These are phyloP conservation scores for Apantesis nais DNA, from an alignment of 2,888 invertebrate genomes.

Conservation along the genomic window DNA sequence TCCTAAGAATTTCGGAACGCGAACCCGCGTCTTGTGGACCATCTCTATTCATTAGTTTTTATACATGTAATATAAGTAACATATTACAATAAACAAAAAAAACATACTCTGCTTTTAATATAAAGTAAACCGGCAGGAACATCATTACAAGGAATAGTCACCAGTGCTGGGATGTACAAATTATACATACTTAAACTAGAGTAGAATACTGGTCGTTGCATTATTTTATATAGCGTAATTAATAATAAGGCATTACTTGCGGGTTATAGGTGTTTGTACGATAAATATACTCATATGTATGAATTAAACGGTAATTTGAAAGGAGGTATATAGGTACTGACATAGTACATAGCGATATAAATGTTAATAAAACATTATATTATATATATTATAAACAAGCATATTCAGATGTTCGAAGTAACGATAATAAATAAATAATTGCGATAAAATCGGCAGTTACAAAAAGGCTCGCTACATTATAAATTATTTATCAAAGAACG, in stretches of 20 bases:
- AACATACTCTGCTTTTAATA: background rate
- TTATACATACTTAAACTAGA: slow-evolving; percentile 38
- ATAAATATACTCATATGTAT: background rate
- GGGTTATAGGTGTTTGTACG: slow-evolving; percentile 26
- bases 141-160: background rate
- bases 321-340: background rate
- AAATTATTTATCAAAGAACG: slow-evolving; percentile 24
- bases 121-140: background rate
- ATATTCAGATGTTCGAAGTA: background rate
- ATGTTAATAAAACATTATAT: background rate
- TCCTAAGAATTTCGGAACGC: background rate
- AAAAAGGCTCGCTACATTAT: slow-evolving; percentile 24
- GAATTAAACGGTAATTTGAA: slow-evolving; percentile 15
- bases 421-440: slow-evolving; percentile 3
- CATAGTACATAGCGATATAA: slow-evolving; percentile 7
- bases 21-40: background rate
- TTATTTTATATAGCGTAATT: slow-evolving; percentile 27
- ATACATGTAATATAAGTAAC: background rate
- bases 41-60: background rate
- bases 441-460: slow-evolving; percentile 14
- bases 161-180: slow-evolving; percentile 16
- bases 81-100: background rate
- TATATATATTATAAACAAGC: slow-evolving; percentile 2
- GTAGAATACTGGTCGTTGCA: slow-evolving; percentile 47
- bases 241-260: slow-evolving; percentile 8